Conservation (phyloP, 2,113 vertebrate genomes). For the Chaetodon auriga region DNA sequence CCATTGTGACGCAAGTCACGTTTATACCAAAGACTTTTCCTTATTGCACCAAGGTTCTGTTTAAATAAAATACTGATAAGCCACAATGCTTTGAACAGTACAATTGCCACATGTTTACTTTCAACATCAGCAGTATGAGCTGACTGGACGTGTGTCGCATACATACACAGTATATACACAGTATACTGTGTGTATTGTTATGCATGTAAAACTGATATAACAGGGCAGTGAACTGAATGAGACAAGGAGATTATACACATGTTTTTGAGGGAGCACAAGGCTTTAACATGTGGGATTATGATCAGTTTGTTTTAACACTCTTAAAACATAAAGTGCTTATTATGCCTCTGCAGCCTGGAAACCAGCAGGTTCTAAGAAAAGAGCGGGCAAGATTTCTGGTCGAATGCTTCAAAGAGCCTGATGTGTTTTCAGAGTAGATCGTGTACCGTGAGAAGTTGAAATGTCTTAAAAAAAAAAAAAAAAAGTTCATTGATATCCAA, state of each 20-base stretch:
- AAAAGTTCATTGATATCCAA: conserved; percentile 6
- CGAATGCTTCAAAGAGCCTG: neutral
- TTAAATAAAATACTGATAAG: neutral
- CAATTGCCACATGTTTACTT: neutral
- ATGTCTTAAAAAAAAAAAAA: conserved; percentile 11
- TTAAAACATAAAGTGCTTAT: conserved; percentile 37
- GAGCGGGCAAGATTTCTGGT: neutral
- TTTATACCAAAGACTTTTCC: neutral
- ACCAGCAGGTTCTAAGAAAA: neutral
- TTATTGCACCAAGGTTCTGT: neutral
- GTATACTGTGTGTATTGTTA: conserved; percentile 18
- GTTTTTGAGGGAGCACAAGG: conserved; percentile 9
- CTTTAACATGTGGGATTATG: conserved; percentile 33
- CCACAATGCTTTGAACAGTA: neutral
- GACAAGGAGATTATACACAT: neutral
- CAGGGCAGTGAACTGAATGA: conserved; percentile 28
- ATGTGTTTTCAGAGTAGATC: neutral
- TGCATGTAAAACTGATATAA: conserved; percentile 1
- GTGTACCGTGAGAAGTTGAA: neutral
- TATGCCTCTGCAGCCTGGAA: neutral
- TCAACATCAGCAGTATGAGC: neutral
- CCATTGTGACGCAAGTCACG: neutral
- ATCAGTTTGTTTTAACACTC: conserved; percentile 22
- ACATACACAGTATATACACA: neutral
- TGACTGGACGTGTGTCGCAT: neutral